Percentiles rank a stretch among this genome's conserved stretches.
Evolutionary conservation across 2,888 invertebrate species (phyloP).

Genomic region (Heliconius cydno): DNA sequence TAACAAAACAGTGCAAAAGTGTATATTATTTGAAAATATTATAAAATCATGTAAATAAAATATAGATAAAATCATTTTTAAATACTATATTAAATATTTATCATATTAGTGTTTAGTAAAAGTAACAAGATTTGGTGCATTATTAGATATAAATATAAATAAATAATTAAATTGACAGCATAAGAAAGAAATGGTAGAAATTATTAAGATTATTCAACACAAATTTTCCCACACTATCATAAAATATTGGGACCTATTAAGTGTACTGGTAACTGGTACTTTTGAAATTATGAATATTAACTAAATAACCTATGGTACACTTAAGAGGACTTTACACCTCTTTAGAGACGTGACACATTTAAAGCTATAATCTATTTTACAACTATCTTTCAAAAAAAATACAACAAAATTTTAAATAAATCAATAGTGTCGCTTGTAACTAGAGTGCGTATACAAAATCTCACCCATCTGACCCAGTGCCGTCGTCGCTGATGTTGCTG

Average conservation of each 20-base stretch:
- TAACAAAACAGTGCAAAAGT: conserved; percentile 15
- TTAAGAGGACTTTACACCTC: too few relatives aligned
- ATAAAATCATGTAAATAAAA: conserved; percentile 1
- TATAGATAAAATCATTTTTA: neutral
- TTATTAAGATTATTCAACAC: neutral
- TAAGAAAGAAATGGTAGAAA: neutral
- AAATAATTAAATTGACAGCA: neutral
- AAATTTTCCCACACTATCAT: too few relatives aligned
- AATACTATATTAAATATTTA: neutral
- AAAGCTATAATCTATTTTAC: neutral
- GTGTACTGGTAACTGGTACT: too few relatives aligned
- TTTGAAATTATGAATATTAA: too few relatives aligned
- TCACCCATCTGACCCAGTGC: conserved; percentile 87
- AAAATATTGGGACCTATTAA: too few relatives aligned
- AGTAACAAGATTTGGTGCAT: neutral
- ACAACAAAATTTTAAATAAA: neutral
- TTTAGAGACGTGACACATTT: neutral
- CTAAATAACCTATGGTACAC: too few relatives aligned
- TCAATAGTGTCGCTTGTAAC: conserved; percentile 10
- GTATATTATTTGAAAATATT: neutral
- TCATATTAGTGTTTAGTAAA: neutral
- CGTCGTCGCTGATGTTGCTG: conserved; percentile 89
- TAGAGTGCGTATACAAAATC: conserved; percentile 65
- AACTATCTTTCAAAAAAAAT: neutral
- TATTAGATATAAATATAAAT: neutral